Evolutionary conservation across 2,113 vertebrate species (phyloP).

Genomic region (Chamaea fasciata): DNA sequence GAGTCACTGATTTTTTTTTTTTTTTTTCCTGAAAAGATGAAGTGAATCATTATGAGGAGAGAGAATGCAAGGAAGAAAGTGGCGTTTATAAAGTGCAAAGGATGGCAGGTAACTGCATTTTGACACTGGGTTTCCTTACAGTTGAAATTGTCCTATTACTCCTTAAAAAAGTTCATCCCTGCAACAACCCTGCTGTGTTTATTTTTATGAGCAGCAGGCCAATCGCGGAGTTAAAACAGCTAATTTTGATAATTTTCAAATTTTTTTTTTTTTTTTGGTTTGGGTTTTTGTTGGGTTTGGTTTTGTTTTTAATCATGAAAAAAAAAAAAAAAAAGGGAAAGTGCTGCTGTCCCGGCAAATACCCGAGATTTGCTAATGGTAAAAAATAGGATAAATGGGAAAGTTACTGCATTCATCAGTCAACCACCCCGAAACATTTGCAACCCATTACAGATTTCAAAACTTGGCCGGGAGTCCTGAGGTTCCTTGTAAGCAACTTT

Average conservation of each 20-base stretch:
- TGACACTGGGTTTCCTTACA: neutral
- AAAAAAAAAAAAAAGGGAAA: neutral
- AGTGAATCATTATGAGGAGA: neutral
- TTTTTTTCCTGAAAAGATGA: neutral
- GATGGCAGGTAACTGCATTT: neutral
- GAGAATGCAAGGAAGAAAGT: neutral
- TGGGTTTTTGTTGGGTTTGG: neutral
- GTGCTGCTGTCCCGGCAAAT: constrained; percentile 6
- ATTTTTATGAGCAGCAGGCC: neutral
- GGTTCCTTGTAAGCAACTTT: constrained; percentile 25
- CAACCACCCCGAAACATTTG: constrained; percentile 74
- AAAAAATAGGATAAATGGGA: constrained; percentile 56
- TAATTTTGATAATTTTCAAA: neutral
- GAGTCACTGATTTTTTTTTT: neutral
- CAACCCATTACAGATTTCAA: constrained; percentile 65
- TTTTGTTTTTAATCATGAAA: neutral
- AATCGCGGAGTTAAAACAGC: neutral
- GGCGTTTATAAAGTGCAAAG: neutral
- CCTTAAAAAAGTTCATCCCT: neutral
- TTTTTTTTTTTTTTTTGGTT: neutral
- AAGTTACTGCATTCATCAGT: constrained; percentile 61
- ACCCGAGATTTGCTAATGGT: constrained; percentile 41
- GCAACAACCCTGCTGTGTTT: neutral
- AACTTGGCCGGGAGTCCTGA: constrained; percentile 47
- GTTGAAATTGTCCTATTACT: neutral